Evolutionary conservation across 1,140 invertebrate genomes (phyloP), one percentile per base, ranked within the genome.

Genomic region (Drosophila nasuta): DNA sequence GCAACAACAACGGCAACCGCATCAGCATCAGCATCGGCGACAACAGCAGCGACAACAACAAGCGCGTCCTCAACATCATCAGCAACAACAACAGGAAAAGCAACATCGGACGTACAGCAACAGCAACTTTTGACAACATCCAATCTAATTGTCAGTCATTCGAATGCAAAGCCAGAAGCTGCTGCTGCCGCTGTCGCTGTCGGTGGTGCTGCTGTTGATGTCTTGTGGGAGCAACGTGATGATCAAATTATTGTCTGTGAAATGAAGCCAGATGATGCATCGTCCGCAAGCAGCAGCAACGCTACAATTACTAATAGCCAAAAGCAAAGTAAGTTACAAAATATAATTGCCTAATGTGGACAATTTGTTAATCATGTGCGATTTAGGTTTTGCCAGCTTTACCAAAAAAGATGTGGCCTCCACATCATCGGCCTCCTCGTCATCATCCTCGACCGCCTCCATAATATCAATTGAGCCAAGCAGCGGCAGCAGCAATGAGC

Each of bases 221-320:
- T 45, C 45, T 45, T 56, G 57, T 81, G 81, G 79, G 72, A 73
- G 2, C 49, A 56, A 20, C 63, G 75, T n/a, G 80, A 82, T 17
- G 82, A 86, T 11, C 77, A 85, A 67, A 89, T 89, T 20, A 89
- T 89, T 64, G 75, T 89, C 17, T 85, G 86, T 54, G 85, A 89
- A 43, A 85, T 89, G 85, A 89, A 89, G 59, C 48, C 86, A 15
- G 85, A 90, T 6, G 85, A 89, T 7, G 15, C 73, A 48, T 20
- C 73, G 54, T 48, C 54, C 35, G 59, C 54, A 5, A 56, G 11
- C 49, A 70, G 38, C 28, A 66, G 63, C 51, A 66, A 20, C 45
- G 59, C 8, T n/a, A 59, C 15, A n/a, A 73, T 68, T 35, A 75
- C 43, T 59, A 75, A 63, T 17, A 74, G 57, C 51, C 83, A 79